phyloP scores from a whole-genome alignment of 2,113 vertebrate species.

The Sinocyclocheilus maitianheensis region DNA sequence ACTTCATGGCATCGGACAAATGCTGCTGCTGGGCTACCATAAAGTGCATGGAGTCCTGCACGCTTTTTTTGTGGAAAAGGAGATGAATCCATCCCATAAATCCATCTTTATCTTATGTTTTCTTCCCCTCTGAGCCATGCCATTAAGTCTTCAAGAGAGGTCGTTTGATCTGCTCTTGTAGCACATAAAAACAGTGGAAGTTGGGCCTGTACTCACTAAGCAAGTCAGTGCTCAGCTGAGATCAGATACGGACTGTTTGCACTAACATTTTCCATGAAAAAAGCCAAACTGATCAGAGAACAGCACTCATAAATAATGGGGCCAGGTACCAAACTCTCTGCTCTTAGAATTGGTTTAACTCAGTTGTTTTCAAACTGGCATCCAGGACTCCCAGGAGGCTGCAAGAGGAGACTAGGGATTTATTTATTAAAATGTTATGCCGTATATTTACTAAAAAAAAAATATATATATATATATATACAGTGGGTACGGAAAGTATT shows the following conservation, averaged over 20 bases:
- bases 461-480: too few species aligned
- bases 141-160: constrained; percentile 57
- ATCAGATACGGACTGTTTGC: constrained; percentile 16
- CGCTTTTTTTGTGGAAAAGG: constrained; percentile 26
- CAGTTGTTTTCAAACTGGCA: too few species aligned
- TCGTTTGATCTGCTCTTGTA: constrained; percentile 35
- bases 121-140: constrained; percentile 47
- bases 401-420: too few species aligned
- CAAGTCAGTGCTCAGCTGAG: constrained; percentile 11
- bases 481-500: too few species aligned
- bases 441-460: too few species aligned
- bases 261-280: not conserved
- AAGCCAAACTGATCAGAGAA: constrained; percentile 23
- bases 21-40: constrained; percentile 19
- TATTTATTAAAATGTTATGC: too few species aligned
- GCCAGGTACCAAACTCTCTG: constrained; percentile 14
- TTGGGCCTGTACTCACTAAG: constrained; percentile 3
- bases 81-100: not conserved
- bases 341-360: not conserved
- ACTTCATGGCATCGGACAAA: constrained; percentile 70
- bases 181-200: constrained; percentile 7
- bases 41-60: constrained; percentile 55
- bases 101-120: not conserved
- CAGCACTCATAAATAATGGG: not conserved
- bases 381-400: too few species aligned